Conservation (phyloP, 1,140 invertebrate species). For the Papilio dardanus region DNA sequence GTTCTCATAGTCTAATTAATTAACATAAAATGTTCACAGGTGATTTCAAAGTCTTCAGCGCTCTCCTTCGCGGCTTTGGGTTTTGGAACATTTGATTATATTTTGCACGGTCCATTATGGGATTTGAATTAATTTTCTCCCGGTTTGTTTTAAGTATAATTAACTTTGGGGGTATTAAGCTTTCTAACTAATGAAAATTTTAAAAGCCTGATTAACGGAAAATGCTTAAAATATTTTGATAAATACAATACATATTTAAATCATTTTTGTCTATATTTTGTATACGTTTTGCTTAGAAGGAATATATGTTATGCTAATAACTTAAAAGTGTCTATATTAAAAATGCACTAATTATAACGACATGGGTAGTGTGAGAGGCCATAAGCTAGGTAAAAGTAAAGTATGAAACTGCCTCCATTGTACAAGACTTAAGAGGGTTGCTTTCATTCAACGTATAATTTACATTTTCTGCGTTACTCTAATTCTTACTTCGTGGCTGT, state of each 20-base stretch:
- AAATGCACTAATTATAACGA: neutral
- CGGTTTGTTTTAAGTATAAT: slow-evolving; percentile 30
- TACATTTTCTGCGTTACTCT: slow-evolving; percentile 26
- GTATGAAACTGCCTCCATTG: slow-evolving; percentile 13
- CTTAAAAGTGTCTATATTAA: neutral
- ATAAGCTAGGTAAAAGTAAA: neutral
- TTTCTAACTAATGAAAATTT: slow-evolving; percentile 29
- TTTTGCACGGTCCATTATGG: slow-evolving; percentile 32
- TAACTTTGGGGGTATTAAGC: slow-evolving; percentile 28
- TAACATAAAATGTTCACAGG: neutral
- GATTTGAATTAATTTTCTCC: slow-evolving; percentile 34
- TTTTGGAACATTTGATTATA: slow-evolving; percentile 29
- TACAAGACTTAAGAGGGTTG: slow-evolving; percentile 21
- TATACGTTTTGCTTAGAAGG: neutral
- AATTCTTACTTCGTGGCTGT: slow-evolving; percentile 5
- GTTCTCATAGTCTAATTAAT: neutral
- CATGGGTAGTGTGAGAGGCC: neutral
- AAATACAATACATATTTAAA: neutral
- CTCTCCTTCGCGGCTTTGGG: slow-evolving; percentile 14
- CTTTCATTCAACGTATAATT: slow-evolving; percentile 21
- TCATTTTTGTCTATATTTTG: neutral
- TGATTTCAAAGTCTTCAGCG: neutral
- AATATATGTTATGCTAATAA: neutral
- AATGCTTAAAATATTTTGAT: neutral
- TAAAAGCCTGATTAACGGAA: neutral